These are phyloP conservation scores for Epizoanthus stellaris DNA, from an alignment of 92 coral and sea anemone genomes.

Conservation along the genomic window DNA sequence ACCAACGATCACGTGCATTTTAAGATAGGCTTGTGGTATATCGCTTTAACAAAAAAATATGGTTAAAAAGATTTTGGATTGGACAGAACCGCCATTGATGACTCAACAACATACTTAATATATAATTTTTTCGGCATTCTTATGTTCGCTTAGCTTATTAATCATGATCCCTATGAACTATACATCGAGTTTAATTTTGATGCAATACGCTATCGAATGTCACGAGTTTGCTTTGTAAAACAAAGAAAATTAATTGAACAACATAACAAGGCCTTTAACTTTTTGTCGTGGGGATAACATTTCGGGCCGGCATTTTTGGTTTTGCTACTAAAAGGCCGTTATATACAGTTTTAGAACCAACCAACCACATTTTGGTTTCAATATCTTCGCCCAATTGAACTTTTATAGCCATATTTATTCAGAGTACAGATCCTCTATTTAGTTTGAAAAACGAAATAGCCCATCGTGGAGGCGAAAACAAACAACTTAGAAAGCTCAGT, in stretches of 20 bases:
- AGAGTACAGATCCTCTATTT: slow-evolving; percentile 90
- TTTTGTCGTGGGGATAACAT: background rate
- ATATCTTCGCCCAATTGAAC: slow-evolving; percentile 78
- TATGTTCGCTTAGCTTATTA: background rate
- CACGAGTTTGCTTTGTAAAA: slow-evolving; percentile 22
- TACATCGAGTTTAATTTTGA: slow-evolving; percentile 17
- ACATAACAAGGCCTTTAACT: background rate
- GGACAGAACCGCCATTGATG: too few species aligned
- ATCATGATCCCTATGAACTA: background rate
- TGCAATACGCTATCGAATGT: slow-evolving; percentile 29
- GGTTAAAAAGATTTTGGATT: too few species aligned
- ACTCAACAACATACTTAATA: background rate
- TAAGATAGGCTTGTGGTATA: background rate
- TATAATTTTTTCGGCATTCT: background rate
- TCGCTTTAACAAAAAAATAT: background rate
- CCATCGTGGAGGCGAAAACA: slow-evolving; percentile 78
- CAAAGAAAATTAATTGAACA: slow-evolving; percentile 10
- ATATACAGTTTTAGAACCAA: slow-evolving; percentile 21
- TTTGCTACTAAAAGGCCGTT: background rate
- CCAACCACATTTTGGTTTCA: slow-evolving; percentile 70
- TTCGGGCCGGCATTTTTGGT: background rate
- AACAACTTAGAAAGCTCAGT: slow-evolving; percentile 89
- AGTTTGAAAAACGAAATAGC: slow-evolving; percentile 81
- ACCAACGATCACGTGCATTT: background rate
- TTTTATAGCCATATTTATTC: slow-evolving; percentile 83